Evolutionary conservation across 1,140 invertebrate genomes (phyloP), one percentile per base, ranked within the genome.

Genomic region (Lasaia peninsularis): DNA sequence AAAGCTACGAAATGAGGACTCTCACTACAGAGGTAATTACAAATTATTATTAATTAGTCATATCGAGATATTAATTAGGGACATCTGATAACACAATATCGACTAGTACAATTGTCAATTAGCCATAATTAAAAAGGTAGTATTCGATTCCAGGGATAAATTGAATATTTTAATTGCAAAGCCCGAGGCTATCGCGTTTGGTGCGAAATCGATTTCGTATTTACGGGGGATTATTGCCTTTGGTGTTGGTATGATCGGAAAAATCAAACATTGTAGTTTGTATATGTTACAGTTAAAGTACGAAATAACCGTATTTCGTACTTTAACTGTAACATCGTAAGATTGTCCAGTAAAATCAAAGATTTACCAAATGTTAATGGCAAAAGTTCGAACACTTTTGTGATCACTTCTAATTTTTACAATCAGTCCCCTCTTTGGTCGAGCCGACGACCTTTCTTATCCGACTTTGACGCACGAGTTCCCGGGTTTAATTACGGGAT

Each of bases 111-210:
- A 37, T 54, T 50, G 58, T 57, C 24, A 56, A 61, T 58, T 49
- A 33, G 50, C 49, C 50, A 58, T 63, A 69, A 69, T 72, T 69
- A 64, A 66, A 65, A 65, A 60, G 28, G 37, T 37, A 37, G 12
- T 44, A 44, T 44, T 44, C 37, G 37, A 10, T 4, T 18, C 10
- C 12, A 18, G 53, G 52, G 60, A 68, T 71, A 58, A 68, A 73
- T 71, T 68, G 63, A 73, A 66, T 73, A 67, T 68, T 71, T 70
- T 65, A 66, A 68, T 68, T 63, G 66, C 54, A 54, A 62, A 67
- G 58, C 52, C 48, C 54, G 48, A 56, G 60, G 49, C 50, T 59
- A 51, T 54, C 61, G 59, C 58, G 60, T 65, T 69, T 60, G 63
- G 60, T 58, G 63, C 56, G 37, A 61, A 74, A 68, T 71, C 59